These are phyloP conservation scores for Xylocampa areola DNA, from an alignment of 2,888 invertebrate species.

Conservation along the genomic window DNA sequence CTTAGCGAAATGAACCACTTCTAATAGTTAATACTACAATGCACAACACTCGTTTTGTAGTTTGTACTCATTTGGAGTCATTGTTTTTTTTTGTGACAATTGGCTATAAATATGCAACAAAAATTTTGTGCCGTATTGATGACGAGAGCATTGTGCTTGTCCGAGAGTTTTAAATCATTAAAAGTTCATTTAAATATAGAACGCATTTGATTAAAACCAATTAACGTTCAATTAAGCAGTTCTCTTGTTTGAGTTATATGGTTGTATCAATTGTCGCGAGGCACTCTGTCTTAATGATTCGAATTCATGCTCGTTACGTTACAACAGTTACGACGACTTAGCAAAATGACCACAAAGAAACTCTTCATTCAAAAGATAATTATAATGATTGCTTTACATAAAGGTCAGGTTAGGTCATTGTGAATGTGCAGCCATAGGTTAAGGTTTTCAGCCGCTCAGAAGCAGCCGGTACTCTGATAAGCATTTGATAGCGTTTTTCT, in stretches of 20 bases:
- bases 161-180: slow-evolving; percentile 74
- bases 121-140: no score
- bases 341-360: slow-evolving; percentile 41
- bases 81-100: no score
- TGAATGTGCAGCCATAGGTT: slow-evolving; percentile 43
- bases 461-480: slow-evolving; percentile 14
- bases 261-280: slow-evolving; percentile 80
- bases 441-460: slow-evolving; percentile 34
- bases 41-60: slow-evolving; percentile 31
- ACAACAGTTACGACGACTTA: slow-evolving; percentile 19
- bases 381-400: slow-evolving; percentile 49
- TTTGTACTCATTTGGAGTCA: neutral
- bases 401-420: slow-evolving; percentile 48
- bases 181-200: slow-evolving; percentile 88
- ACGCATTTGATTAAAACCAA: slow-evolving; percentile 88
- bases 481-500: slow-evolving; percentile 16
- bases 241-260: slow-evolving; percentile 78
- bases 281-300: slow-evolving; percentile 73
- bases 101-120: no score
- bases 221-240: slow-evolving; percentile 87
- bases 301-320: slow-evolving; percentile 70
- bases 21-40: slow-evolving; percentile 51
- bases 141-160: slow-evolving; percentile 10
- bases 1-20: slow-evolving; percentile 84
- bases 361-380: slow-evolving; percentile 33